Percentiles rank a stretch among this genome's conserved stretches.
Conservation (phyloP, 2,113 vertebrate genomes). For the Nestor notabilis region DNA sequence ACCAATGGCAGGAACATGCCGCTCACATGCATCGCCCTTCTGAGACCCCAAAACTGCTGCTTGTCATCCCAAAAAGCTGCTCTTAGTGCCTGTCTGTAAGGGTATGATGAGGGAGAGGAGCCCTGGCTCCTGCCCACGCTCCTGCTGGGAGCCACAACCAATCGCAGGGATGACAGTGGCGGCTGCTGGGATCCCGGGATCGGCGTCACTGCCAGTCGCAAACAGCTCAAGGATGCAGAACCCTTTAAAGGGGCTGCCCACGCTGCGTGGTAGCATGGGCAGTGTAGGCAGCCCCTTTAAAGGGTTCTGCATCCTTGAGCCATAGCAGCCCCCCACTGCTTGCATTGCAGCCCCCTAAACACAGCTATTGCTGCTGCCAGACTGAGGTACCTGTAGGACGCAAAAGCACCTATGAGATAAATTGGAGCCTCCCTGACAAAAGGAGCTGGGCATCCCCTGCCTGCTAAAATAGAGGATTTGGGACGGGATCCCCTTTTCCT, state of each 20-base stretch:
- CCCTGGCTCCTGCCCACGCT: not conserved
- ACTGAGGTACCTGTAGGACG: not conserved
- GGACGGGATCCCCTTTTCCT: not conserved
- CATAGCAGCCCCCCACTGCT: not conserved
- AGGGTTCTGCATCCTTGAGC: not conserved
- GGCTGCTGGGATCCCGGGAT: not conserved
- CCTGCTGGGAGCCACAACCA: not conserved
- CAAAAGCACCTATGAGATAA: not conserved
- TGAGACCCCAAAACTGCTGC: accelerated
- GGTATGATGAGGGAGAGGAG: not conserved
- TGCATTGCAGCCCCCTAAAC: not conserved
- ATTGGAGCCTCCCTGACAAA: not conserved
- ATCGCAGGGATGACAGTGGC: accelerated
- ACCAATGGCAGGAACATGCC: not conserved
- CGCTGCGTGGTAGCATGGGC: not conserved
- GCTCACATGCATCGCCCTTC: not conserved
- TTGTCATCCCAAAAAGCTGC: not conserved
- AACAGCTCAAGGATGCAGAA: not conserved
- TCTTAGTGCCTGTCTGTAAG: accelerated
- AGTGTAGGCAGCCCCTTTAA: not conserved
- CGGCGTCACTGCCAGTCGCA: accelerated
- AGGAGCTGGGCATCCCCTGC: not conserved
- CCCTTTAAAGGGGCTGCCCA: not conserved
- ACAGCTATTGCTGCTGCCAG: not conserved
- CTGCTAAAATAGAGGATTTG: not conserved